A percentile compares a stretch with the other conserved stretches of the same genome.
phyloP scores from a whole-genome alignment of 1,140 invertebrate species.

The Bombus soroeensis region DNA sequence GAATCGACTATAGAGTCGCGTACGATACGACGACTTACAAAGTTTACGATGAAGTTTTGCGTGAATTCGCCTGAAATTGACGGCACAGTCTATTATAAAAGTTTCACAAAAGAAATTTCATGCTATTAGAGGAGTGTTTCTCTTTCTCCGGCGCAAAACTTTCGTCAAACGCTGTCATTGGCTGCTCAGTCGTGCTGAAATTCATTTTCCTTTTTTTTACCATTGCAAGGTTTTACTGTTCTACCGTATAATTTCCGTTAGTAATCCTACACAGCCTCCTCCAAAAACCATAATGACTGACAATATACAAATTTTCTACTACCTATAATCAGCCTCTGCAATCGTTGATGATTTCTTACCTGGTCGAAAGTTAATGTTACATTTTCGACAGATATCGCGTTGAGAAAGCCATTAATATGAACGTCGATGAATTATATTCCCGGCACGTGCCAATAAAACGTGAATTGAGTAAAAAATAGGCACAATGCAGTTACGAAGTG shows the following conservation, averaged over 20 bases:
- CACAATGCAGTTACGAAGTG: background rate
- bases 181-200: slow-evolving; percentile 70
- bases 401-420: background rate
- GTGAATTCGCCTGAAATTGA: slow-evolving; percentile 22
- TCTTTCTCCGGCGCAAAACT: slow-evolving; percentile 55
- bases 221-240: background rate
- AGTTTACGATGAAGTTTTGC: slow-evolving; percentile 26
- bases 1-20: background rate
- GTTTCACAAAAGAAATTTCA: slow-evolving; percentile 69
- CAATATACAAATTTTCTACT: background rate
- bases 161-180: slow-evolving; percentile 66
- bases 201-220: slow-evolving; percentile 45
- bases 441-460: background rate
- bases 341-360: background rate
- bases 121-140: slow-evolving; percentile 61
- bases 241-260: background rate
- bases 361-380: background rate
- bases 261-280: background rate
- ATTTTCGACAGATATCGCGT: background rate
- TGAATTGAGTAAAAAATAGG: background rate
- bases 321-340: no score
- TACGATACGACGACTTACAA: background rate
- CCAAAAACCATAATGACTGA: background rate
- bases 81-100: slow-evolving; percentile 39
- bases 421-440: background rate